Percentiles rank a stretch among this genome's conserved stretches.
Evolutionary conservation across 1,140 invertebrate genomes (phyloP).

Genomic region (Scaptomyza pallida): DNA sequence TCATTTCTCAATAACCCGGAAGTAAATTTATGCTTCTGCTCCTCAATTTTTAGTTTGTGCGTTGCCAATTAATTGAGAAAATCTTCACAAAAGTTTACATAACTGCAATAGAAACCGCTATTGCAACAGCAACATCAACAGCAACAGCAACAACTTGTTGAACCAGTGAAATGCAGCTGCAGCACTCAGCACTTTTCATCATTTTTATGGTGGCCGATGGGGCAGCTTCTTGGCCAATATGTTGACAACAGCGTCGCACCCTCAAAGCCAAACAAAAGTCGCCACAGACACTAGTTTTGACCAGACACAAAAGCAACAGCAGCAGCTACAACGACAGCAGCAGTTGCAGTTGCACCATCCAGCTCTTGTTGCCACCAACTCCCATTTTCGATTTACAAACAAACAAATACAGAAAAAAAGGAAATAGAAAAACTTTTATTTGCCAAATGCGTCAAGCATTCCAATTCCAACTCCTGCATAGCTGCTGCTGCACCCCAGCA

Average conservation of each 20-base stretch:
- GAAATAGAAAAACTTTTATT: constrained; percentile 42
- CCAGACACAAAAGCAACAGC: constrained; percentile 11
- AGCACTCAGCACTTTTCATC: constrained; percentile 53
- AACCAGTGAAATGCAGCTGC: constrained; percentile 52
- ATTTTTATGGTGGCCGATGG: constrained; percentile 53
- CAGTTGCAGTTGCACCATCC: constrained; percentile 4
- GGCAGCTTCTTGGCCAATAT: constrained; percentile 55
- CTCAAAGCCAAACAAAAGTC: constrained; percentile 49
- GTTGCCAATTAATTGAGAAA: constrained; percentile 69
- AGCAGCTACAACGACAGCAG: constrained; percentile 2
- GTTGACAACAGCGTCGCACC: constrained; percentile 55
- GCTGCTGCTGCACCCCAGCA: constrained; percentile 34
- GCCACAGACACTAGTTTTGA: constrained; percentile 18
- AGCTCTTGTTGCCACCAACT: neutral
- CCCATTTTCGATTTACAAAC: constrained; percentile 34
- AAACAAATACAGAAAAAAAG: constrained; percentile 33
- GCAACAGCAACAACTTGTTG: constrained; percentile 56
- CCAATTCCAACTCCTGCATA: constrained; percentile 36
- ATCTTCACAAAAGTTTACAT: constrained; percentile 71
- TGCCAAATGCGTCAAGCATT: constrained; percentile 63
- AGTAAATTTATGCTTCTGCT: constrained; percentile 22
- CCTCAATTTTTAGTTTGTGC: constrained; percentile 29
- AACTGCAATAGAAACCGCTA: constrained; percentile 65
- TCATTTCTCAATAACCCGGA: constrained; percentile 19
- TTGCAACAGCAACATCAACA: constrained; percentile 43